Evolutionary conservation across 2,797 vertebrate species (phyloP).

Genomic region (Sandelia bainsii): DNA sequence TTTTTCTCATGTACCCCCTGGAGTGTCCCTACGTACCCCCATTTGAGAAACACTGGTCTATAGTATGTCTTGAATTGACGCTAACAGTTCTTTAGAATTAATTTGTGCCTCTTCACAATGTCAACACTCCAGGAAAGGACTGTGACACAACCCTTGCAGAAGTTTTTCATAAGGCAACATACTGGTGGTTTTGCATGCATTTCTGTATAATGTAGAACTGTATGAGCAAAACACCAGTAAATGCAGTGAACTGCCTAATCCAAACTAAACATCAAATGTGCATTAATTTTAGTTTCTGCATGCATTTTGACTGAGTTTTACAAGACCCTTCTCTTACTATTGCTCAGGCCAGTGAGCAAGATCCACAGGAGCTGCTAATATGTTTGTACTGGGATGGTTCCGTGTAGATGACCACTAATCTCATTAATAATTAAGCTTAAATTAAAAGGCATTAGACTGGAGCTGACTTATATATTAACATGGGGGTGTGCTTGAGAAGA

Average conservation of each 20-base stretch:
- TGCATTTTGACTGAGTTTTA: neutral
- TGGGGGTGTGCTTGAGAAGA: too few relatives aligned
- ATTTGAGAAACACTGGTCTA: too few relatives aligned
- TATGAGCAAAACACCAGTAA: neutral
- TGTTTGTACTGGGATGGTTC: neutral
- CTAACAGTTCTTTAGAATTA: conserved; percentile 56
- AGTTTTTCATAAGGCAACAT: neutral
- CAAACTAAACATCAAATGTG: neutral
- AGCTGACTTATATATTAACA: too few relatives aligned
- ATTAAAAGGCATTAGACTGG: too few relatives aligned
- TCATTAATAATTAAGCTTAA: neutral
- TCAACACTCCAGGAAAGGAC: conserved; percentile 32
- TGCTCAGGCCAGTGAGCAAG: neutral
- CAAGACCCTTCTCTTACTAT: neutral
- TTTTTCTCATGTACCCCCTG: too few relatives aligned
- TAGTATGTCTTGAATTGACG: conserved; percentile 43
- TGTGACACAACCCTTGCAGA: neutral
- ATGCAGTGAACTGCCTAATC: neutral
- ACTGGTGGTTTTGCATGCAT: neutral
- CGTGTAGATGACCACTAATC: neutral
- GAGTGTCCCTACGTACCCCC: too few relatives aligned
- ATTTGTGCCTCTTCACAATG: conserved; percentile 42
- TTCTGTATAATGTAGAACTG: neutral
- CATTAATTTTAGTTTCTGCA: neutral
- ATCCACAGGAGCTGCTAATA: neutral